Percentiles rank a stretch among this genome's conserved stretches.
Evolutionary conservation across 1,140 invertebrate species (phyloP).

Genomic region (Aphaenogaster rudis): DNA sequence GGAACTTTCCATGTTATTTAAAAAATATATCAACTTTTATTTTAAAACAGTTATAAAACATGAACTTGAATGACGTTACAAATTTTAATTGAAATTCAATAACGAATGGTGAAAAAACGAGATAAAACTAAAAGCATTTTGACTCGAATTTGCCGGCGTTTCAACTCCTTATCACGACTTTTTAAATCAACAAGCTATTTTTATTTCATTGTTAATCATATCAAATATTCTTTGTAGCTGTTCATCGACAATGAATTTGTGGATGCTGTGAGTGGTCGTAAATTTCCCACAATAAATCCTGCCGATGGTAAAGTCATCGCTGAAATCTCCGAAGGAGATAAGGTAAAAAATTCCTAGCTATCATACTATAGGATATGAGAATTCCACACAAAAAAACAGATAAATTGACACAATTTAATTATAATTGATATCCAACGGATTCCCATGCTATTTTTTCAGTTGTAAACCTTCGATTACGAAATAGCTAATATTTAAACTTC

Average conservation of each 20-base stretch:
- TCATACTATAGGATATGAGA: constrained; percentile 2
- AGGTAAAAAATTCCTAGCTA: constrained; percentile 86
- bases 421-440: background rate
- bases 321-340: constrained; percentile 93
- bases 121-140: background rate
- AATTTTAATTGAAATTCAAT: background rate
- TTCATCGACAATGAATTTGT: constrained; percentile 98
- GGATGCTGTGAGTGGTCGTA: constrained; percentile 91
- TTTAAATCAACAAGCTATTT: background rate
- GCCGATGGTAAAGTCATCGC: constrained; percentile 92
- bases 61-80: background rate
- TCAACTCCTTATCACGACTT: background rate
- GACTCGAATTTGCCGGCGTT: background rate
- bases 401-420: background rate
- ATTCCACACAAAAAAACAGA: background rate
- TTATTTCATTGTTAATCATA: constrained; percentile 62
- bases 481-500: background rate
- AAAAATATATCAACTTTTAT: background rate
- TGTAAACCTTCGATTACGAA: background rate
- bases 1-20: background rate
- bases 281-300: constrained; percentile 93
- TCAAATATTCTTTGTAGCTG: constrained; percentile 89
- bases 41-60: background rate
- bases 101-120: background rate
- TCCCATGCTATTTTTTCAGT: background rate